phyloP scores from a whole-genome alignment of 2,888 invertebrate genomes.

The Lomographa bimaculata region DNA sequence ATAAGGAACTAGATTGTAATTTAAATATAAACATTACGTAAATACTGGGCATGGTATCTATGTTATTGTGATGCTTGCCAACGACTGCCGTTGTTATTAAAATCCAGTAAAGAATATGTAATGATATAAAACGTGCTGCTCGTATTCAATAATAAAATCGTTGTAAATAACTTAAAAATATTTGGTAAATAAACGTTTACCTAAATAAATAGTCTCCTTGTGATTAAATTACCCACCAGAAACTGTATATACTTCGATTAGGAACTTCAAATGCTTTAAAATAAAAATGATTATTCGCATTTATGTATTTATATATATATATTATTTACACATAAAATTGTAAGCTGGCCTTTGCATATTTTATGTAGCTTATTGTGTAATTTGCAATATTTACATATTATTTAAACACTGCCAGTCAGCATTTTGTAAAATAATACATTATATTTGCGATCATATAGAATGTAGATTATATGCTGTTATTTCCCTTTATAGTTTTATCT shows the following conservation, averaged over 20 bases:
- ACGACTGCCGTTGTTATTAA: too few species aligned
- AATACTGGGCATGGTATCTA: constrained; percentile 32
- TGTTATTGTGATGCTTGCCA: constrained; percentile 57
- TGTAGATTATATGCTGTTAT: constrained; percentile 23
- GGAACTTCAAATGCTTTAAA: constrained; percentile 38
- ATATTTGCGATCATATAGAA: constrained; percentile 40
- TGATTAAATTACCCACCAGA: constrained; percentile 16
- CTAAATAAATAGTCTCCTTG: too few species aligned
- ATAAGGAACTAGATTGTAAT: constrained; percentile 23
- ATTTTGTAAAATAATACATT: constrained; percentile 51
- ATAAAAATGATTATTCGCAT: constrained; percentile 25
- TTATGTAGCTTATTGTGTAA: constrained; percentile 46
- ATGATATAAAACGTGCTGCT: too few species aligned
- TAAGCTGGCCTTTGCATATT: constrained; percentile 68
- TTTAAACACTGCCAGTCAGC: constrained; percentile 67
- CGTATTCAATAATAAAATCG: too few species aligned
- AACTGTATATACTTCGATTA: constrained; percentile 33
- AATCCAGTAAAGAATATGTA: too few species aligned
- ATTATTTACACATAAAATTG: constrained; percentile 35
- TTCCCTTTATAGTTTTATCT: constrained; percentile 31
- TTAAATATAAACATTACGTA: constrained; percentile 23
- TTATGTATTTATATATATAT: constrained; percentile 18
- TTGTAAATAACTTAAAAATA: too few species aligned
- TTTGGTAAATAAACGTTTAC: too few species aligned
- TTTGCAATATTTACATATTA: constrained; percentile 50